These are phyloP conservation scores for Orchestes rusci DNA, from an alignment of 2,888 invertebrate genomes.

Conservation along the genomic window DNA sequence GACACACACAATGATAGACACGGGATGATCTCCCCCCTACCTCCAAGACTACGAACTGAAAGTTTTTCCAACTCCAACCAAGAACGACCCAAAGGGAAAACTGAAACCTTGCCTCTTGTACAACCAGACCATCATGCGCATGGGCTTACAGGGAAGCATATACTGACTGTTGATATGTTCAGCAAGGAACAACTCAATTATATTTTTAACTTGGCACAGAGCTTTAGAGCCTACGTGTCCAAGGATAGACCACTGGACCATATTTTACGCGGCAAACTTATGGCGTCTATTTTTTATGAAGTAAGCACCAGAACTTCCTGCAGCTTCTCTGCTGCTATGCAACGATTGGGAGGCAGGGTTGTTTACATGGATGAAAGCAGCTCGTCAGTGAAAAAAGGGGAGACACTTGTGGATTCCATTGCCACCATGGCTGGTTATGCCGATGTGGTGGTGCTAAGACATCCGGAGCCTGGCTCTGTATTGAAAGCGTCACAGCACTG, in stretches of 20 bases:
- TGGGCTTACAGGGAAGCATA: slow-evolving; percentile 64
- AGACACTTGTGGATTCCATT: slow-evolving; percentile 84
- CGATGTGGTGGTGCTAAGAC: slow-evolving; percentile 89
- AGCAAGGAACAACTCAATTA: slow-evolving; percentile 84
- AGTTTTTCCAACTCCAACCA: slow-evolving; percentile 33
- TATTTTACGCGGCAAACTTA: slow-evolving; percentile 70
- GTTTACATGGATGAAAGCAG: slow-evolving; percentile 83
- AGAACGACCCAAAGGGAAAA: slow-evolving; percentile 25
- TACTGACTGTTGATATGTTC: slow-evolving; percentile 81
- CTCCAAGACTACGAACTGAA: slow-evolving; percentile 34
- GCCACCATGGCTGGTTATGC: slow-evolving; percentile 86
- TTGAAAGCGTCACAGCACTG: slow-evolving; percentile 75
- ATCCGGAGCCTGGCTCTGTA: slow-evolving; percentile 89
- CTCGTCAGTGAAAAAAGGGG: slow-evolving; percentile 95
- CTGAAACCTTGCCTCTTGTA: slow-evolving; percentile 7
- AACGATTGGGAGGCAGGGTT: slow-evolving; percentile 88
- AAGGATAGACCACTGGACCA: slow-evolving; percentile 82
- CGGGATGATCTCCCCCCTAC: slow-evolving; percentile 29
- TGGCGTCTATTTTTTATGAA: slow-evolving; percentile 97
- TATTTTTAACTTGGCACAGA: slow-evolving; percentile 89
- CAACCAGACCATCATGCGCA: slow-evolving; percentile 37
- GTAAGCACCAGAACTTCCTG: slow-evolving; percentile 93
- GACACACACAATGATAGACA: slow-evolving; percentile 26
- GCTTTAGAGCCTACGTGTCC: slow-evolving; percentile 70
- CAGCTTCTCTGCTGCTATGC: slow-evolving; percentile 96